Percentiles rank a stretch among this genome's conserved stretches.
phyloP scores from a whole-genome alignment of 2,113 vertebrate species.

The Chrysochloris asiatica region DNA sequence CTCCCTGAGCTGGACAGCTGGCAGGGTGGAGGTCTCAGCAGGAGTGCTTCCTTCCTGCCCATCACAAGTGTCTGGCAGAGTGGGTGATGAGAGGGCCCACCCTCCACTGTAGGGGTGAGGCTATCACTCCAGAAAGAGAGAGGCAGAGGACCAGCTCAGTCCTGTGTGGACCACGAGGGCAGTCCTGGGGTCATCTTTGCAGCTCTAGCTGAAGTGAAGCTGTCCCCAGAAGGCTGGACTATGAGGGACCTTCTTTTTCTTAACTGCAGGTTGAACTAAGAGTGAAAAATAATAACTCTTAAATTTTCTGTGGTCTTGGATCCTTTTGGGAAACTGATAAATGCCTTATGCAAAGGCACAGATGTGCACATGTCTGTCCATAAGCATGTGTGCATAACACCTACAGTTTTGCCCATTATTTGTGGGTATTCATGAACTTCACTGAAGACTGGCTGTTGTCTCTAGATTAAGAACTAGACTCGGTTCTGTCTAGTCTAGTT shows the following conservation, averaged over 20 bases:
- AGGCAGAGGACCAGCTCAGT: background rate
- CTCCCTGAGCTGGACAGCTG: background rate
- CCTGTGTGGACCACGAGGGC: background rate
- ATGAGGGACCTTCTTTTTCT: background rate
- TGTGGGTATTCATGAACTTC: background rate
- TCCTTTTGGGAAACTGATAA: background rate
- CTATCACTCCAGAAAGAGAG: background rate
- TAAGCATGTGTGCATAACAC: rapidly evolving
- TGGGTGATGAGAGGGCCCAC: no score
- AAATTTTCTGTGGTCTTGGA: background rate
- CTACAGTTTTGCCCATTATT: background rate
- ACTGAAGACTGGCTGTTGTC: rapidly evolving
- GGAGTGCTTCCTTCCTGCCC: background rate
- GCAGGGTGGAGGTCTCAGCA: background rate
- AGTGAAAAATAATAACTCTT: background rate
- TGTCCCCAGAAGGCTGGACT: no score
- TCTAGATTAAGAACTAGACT: background rate
- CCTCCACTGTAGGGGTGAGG: background rate
- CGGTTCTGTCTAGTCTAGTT: rapidly evolving
- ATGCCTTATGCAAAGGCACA: background rate
- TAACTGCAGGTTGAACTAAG: background rate
- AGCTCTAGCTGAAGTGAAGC: background rate
- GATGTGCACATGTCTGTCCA: rapidly evolving
- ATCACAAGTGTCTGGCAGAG: background rate
- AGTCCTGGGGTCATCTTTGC: background rate